Evolutionary conservation across 2,888 invertebrate species (phyloP).

Genomic region (Dioctria linearis): DNA sequence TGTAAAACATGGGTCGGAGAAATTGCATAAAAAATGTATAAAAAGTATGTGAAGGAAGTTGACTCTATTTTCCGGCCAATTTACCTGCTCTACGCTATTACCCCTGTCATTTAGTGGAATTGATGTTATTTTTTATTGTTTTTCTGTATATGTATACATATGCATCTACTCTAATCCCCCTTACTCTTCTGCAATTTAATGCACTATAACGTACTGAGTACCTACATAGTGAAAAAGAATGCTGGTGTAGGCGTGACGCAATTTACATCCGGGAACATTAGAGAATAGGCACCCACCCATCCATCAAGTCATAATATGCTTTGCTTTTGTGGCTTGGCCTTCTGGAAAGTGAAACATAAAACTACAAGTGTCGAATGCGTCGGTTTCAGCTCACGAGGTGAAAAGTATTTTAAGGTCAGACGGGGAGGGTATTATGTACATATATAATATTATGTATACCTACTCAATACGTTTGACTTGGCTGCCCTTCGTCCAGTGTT

Average conservation of each 20-base stretch:
- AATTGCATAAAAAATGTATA: conserved; percentile 40
- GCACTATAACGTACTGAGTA: conserved; percentile 26
- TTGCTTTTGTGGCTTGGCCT: conserved; percentile 37
- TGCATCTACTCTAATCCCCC: not conserved
- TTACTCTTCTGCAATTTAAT: conserved; percentile 41
- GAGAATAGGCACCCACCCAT: conserved; percentile 39
- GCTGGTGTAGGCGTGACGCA: conserved; percentile 44
- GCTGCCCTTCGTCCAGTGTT: too few species aligned
- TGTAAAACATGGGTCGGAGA: conserved; percentile 14
- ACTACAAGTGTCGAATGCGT: conserved; percentile 25
- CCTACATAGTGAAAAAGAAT: conserved; percentile 35
- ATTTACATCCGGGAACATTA: conserved; percentile 33
- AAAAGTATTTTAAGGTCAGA: conserved; percentile 52
- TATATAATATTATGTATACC: too few species aligned
- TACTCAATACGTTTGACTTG: too few species aligned
- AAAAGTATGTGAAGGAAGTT: conserved; percentile 45
- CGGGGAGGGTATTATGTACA: not conserved
- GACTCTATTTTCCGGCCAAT: conserved; percentile 47
- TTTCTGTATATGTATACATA: not conserved
- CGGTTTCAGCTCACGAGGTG: conserved; percentile 36
- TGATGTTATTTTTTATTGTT: conserved; percentile 9
- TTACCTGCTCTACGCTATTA: not conserved
- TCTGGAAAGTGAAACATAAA: conserved; percentile 37
- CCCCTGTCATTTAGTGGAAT: conserved; percentile 22
- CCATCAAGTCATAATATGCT: conserved; percentile 38